Evolutionary conservation across 1,140 invertebrate genomes (phyloP).

Genomic region (Pseudomyrmex concolor): DNA sequence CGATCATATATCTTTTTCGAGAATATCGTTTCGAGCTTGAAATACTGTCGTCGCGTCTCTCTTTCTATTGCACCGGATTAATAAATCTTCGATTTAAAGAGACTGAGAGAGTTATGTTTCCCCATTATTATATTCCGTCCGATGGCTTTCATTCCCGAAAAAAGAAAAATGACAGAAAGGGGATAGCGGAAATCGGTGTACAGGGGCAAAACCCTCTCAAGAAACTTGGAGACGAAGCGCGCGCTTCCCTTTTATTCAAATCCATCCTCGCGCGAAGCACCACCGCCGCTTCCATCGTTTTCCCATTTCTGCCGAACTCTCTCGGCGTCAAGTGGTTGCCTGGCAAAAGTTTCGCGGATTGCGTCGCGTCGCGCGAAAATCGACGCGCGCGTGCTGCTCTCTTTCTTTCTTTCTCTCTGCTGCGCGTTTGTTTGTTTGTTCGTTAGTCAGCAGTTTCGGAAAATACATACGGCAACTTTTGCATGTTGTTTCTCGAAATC

Average conservation of each 20-base stretch:
- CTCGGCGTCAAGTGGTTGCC: background rate
- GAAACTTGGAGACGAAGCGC: constrained; percentile 12
- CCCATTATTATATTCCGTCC: constrained; percentile 28
- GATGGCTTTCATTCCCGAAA: constrained; percentile 19
- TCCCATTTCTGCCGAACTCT: constrained; percentile 17
- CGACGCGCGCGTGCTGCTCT: background rate
- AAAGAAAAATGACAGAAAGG: background rate
- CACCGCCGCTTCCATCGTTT: background rate
- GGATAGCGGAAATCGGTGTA: constrained; percentile 24
- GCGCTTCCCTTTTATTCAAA: constrained; percentile 49
- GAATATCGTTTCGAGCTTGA: background rate
- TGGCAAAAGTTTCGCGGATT: constrained; percentile 13
- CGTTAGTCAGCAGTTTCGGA: background rate
- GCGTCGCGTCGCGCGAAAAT: constrained; percentile 1
- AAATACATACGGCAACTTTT: background rate
- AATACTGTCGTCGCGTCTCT: too few relatives aligned
- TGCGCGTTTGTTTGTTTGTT: background rate
- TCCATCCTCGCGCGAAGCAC: constrained; percentile 25
- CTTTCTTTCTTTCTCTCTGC: background rate
- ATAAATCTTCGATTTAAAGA: constrained; percentile 26
- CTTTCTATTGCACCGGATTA: background rate
- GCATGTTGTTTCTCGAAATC: background rate
- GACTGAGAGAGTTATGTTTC: constrained; percentile 19
- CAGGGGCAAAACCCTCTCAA: background rate
- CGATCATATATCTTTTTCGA: background rate